A percentile compares a stretch with the other conserved stretches of the same genome.
These are phyloP conservation scores for Hoplodrina blanda DNA, from an alignment of 2,888 invertebrate species.

Conservation along the genomic window DNA sequence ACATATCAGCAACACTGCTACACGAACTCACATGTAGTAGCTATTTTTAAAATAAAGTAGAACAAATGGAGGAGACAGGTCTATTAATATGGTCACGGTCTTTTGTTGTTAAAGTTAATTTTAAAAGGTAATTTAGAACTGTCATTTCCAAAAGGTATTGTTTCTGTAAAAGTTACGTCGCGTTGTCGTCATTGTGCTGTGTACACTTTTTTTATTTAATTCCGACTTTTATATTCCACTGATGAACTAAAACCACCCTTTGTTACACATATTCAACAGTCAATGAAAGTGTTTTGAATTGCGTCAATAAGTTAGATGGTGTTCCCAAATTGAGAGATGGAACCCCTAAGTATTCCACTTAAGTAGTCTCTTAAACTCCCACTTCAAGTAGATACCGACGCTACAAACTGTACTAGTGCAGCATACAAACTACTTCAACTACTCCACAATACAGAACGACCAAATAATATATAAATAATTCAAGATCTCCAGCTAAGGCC, in stretches of 20 bases:
- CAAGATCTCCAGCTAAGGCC: slow-evolving; percentile 64
- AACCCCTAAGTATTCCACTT: neutral
- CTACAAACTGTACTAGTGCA: slow-evolving; percentile 26
- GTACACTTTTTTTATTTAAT: slow-evolving; percentile 8
- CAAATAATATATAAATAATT: slow-evolving; percentile 67
- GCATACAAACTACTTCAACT: slow-evolving; percentile 48
- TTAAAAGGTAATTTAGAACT: slow-evolving; percentile 6
- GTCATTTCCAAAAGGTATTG: slow-evolving; percentile 4
- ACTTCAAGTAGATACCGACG: slow-evolving; percentile 3
- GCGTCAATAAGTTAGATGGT: neutral
- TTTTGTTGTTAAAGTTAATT: slow-evolving; percentile 16
- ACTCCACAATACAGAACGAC: slow-evolving; percentile 52
- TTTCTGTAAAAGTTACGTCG: slow-evolving; percentile 2
- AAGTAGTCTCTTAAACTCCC: slow-evolving; percentile 1
- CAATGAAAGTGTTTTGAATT: neutral
- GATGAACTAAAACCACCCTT: neutral
- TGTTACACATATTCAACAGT: neutral
- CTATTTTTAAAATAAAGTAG: slow-evolving; percentile 32
- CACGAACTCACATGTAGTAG: slow-evolving; percentile 9
- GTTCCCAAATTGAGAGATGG: neutral
- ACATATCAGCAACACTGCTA: slow-evolving; percentile 15
- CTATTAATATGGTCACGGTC: slow-evolving; percentile 10
- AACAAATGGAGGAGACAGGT: slow-evolving; percentile 7
- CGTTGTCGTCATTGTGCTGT: slow-evolving; percentile 2
- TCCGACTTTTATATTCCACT: neutral